These are phyloP conservation scores for Oreochromis niloticus DNA, from an alignment of 2,113 vertebrate species.

Conservation along the genomic window DNA sequence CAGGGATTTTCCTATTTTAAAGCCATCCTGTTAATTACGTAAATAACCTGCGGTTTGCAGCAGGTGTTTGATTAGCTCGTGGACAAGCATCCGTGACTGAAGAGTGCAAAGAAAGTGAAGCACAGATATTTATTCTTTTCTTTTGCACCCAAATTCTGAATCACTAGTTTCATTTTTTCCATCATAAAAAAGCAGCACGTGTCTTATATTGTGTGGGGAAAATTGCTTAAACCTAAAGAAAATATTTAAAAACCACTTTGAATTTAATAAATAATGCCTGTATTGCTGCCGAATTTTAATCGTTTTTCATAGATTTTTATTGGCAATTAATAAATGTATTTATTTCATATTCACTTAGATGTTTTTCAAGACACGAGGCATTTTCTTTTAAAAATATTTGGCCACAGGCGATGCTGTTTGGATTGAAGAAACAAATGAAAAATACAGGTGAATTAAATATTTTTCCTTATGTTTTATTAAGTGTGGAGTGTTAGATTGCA, in stretches of 20 bases:
- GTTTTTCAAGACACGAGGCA: background rate
- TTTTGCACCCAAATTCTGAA: background rate
- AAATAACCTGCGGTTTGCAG: background rate
- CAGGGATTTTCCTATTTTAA: background rate
- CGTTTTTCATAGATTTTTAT: background rate
- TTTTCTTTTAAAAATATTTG: background rate
- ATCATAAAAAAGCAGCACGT: constrained; percentile 2
- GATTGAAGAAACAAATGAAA: background rate
- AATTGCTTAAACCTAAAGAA: background rate
- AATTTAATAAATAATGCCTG: background rate
- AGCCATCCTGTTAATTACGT: background rate
- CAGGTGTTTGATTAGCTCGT: constrained; percentile 28
- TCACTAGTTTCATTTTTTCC: background rate
- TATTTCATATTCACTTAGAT: background rate
- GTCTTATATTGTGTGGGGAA: background rate
- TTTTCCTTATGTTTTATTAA: background rate
- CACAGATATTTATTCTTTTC: background rate
- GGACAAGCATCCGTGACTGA: background rate
- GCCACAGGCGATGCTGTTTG: background rate
- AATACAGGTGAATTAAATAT: background rate
- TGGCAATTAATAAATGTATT: background rate
- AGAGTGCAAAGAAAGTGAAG: background rate
- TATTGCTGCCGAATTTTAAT: background rate
- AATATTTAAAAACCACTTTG: background rate
- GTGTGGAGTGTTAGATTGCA: background rate